Conservation (phyloP, 2,797 vertebrate species). For the Pseudochirops cupreus region DNA sequence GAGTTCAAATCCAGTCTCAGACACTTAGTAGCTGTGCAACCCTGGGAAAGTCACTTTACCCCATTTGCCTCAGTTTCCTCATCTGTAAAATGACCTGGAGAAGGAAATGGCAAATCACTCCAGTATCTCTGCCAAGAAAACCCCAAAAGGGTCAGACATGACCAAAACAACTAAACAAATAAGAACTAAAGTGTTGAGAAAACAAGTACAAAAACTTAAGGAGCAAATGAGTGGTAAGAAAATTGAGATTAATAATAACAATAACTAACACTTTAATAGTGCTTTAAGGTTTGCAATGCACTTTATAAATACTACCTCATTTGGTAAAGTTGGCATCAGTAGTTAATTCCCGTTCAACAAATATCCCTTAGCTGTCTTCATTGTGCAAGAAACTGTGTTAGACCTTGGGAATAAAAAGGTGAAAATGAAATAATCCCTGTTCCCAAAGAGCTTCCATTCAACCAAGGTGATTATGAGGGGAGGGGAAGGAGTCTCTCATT, state of each 20-base stretch:
- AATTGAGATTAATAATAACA: neutral
- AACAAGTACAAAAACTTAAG: neutral
- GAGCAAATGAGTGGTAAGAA: neutral
- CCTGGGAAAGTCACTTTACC: neutral
- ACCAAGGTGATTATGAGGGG: neutral
- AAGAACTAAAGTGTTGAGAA: neutral
- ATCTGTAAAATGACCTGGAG: neutral
- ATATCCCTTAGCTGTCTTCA: neutral
- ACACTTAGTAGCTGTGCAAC: neutral
- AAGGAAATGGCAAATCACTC: neutral
- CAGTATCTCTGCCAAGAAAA: neutral
- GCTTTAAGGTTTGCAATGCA: neutral
- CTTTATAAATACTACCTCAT: neutral
- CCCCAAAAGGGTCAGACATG: neutral
- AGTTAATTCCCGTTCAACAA: neutral
- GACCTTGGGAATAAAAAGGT: neutral
- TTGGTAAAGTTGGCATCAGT: neutral
- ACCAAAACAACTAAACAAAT: neutral
- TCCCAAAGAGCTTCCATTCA: neutral
- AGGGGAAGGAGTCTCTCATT: neutral
- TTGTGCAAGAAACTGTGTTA: neutral
- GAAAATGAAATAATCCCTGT: neutral
- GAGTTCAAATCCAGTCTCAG: neutral
- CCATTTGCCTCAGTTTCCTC: neutral
- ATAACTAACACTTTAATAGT: neutral